Conservation (phyloP, 1,140 invertebrate genomes). For the Dendrolimus punctatus region DNA sequence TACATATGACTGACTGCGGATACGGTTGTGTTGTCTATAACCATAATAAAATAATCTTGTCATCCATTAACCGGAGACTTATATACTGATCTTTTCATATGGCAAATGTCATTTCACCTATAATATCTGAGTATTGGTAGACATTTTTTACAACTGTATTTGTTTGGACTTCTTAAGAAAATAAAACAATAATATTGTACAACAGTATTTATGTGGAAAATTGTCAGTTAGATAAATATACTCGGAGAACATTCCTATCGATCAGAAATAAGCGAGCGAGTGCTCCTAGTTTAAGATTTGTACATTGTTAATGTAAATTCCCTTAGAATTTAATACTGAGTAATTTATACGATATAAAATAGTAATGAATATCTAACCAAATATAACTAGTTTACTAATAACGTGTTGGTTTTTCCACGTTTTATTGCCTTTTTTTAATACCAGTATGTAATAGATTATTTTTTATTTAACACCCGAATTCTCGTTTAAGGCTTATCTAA, state of each 20-base stretch:
- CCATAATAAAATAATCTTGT: no score
- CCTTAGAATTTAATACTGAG: constrained; percentile 41
- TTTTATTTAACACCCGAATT: constrained; percentile 1
- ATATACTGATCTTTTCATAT: no score
- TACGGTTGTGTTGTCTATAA: no score
- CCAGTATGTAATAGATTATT: constrained; percentile 1
- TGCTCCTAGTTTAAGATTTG: constrained; percentile 45
- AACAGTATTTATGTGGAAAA: no score
- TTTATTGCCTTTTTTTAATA: constrained; percentile 9
- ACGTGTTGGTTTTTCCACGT: constrained; percentile 4
- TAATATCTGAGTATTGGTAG: no score
- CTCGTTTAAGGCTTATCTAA: background rate
- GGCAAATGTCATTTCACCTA: no score
- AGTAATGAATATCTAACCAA: constrained; percentile 39
- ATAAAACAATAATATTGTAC: no score
- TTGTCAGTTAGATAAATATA: no score
- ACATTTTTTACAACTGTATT: no score
- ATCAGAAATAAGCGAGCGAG: constrained; percentile 19
- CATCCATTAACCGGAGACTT: no score
- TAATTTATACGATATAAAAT: constrained; percentile 38
- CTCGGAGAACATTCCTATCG: constrained; percentile 26
- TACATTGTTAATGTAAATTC: constrained; percentile 63
- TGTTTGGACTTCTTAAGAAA: no score
- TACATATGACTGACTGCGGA: no score
- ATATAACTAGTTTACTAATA: constrained; percentile 21